Evolutionary conservation across 2,113 vertebrate genomes (phyloP).

Genomic region (Periophthalmodon schlosseri): DNA sequence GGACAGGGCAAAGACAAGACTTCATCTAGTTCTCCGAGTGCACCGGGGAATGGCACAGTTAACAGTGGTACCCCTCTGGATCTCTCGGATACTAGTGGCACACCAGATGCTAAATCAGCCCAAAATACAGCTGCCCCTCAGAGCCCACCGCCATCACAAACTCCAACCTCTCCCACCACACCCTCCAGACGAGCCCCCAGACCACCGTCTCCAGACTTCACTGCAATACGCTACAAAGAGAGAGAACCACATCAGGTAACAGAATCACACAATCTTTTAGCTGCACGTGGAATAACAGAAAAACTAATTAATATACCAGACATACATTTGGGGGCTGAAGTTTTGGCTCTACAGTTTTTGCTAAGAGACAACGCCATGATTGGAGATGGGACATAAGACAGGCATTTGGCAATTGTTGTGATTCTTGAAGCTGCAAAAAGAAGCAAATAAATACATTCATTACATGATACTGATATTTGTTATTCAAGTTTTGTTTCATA

Average conservation of each 20-base stretch:
- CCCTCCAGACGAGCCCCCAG: conserved; percentile 83
- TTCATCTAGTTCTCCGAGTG: neutral
- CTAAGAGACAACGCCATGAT: no score
- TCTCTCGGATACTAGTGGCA: conserved; percentile 49
- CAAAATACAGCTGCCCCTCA: conserved; percentile 62
- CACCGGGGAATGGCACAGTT: conserved; percentile 13
- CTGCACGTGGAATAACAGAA: neutral
- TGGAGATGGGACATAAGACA: no score
- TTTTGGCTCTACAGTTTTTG: no score
- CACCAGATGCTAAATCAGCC: conserved; percentile 54
- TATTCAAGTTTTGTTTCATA: no score
- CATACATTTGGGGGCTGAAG: neutral
- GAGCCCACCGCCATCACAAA: conserved; percentile 70
- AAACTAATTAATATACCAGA: no score
- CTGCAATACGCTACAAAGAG: conserved; percentile 92
- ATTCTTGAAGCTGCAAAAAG: no score
- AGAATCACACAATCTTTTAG: neutral
- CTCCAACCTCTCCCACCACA: conserved; percentile 76
- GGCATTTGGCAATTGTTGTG: no score
- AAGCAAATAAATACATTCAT: no score
- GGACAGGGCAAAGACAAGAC: conserved; percentile 46
- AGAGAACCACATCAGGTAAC: conserved; percentile 90
- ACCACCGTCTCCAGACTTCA: conserved; percentile 90
- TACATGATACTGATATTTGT: no score
- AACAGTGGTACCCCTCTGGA: conserved; percentile 65